Base-by-base conservation (phyloP, 1,140 invertebrate species). In the Adelges cooleyi region DNA sequence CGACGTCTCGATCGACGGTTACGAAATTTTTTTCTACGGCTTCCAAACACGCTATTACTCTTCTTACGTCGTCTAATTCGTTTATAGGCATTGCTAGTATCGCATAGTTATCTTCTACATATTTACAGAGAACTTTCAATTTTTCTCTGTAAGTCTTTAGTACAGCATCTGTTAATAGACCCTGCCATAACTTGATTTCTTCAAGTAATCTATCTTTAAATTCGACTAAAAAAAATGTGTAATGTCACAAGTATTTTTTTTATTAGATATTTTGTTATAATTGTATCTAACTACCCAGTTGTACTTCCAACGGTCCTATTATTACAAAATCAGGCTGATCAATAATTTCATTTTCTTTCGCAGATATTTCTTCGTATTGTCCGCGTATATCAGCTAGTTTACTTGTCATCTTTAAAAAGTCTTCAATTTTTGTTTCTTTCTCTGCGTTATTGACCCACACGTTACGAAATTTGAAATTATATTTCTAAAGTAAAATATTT, bases 1-100 rank as follows among this genome's bases (percentile, higher is more conserved):
- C 89, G 59, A 97, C 94, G 70, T 83, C 85, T 42, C 95, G 78
- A 71, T 98, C 94, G 84, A 96, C 91, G 71, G 94, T 90, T 11
- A 95, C 90, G 77, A 97, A 92, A 74, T 92, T 88, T 70, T 95
- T 91, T 10, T 93, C 78, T 52, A 96, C 91, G 73, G 95, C 93
- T 73, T 90, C 88, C 54, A 97, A 74, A 1, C 88, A 92, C 67
- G 93, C 89, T 89, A 98, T 95, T 18, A 92, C 86, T 71, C 89
- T 82, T 52, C 92, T 79, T 1, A 96, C 91, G 71, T 97, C 93
- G 74, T 97, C 93, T 22, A 96, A 78, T 73, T 95, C 93, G 50
- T 89, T 81, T 48, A 96, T 89, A 49, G 89, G 89, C 44, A 89
- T 79, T 69, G 90, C 85, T 22, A 97, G 76, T 73, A 90, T 88